Evolutionary conservation across 2,797 vertebrate genomes (phyloP).

Genomic region (Phyllotis vaccarum): DNA sequence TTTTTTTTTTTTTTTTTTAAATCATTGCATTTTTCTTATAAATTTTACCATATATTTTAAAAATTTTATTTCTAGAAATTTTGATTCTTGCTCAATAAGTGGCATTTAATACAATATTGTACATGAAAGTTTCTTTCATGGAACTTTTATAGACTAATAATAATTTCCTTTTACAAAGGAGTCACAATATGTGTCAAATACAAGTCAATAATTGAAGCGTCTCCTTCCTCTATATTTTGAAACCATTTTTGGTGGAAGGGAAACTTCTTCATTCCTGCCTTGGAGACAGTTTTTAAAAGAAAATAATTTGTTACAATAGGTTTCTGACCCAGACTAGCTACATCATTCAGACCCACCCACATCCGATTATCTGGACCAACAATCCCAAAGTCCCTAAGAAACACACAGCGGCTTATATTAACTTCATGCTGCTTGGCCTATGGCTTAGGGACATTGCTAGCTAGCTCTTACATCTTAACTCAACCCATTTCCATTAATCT

Average conservation of each 20-base stretch:
- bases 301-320: no score
- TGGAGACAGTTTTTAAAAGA: neutral
- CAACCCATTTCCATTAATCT: no score
- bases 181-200: neutral
- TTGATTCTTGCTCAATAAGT: neutral
- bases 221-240: neutral
- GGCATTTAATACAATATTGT: neutral
- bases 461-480: no score
- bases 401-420: no score
- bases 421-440: no score
- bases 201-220: neutral
- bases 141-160: neutral
- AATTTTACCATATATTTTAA: neutral
- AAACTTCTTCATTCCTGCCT: neutral
- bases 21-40: slow-evolving; percentile 4
- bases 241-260: neutral
- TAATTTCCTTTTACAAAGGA: neutral
- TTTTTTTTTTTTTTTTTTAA: neutral
- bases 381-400: no score
- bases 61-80: slow-evolving; percentile 47
- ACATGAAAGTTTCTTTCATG: neutral
- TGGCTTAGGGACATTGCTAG: no score
- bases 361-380: no score
- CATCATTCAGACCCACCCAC: no score
- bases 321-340: no score